These are phyloP conservation scores for Pluvianellus socialis DNA, from an alignment of 2,113 vertebrate genomes.

Conservation along the genomic window DNA sequence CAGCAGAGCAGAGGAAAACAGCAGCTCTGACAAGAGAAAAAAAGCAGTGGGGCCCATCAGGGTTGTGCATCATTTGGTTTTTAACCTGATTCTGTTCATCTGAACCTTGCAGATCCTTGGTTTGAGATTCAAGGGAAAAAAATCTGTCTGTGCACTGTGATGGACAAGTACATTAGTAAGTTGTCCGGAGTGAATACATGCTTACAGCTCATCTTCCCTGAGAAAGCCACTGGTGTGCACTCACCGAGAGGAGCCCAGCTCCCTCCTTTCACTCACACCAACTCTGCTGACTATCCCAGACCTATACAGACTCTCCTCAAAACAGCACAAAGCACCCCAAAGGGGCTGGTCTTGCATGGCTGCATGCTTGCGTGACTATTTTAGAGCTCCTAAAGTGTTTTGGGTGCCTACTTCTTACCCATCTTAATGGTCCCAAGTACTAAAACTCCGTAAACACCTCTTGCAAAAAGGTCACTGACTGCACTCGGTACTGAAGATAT, in stretches of 20 bases:
- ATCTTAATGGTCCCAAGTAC: fast-evolving
- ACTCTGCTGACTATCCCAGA: neutral
- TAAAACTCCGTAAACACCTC: fast-evolving
- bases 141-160: neutral
- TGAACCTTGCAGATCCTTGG: neutral
- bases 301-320: neutral
- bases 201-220: neutral
- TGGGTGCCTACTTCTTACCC: neutral
- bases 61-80: neutral
- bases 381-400: neutral
- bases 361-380: fast-evolving
- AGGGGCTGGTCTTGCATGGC: neutral
- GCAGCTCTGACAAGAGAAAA: neutral
- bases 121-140: neutral
- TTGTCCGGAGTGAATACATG: neutral
- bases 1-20: neutral
- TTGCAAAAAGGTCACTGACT: neutral
- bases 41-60: neutral
- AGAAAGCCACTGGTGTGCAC: neutral
- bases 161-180: neutral
- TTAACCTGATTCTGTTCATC: neutral
- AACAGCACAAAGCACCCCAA: neutral
- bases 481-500: fast-evolving
- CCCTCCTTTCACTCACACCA: neutral
- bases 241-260: neutral